Conservation (phyloP, 2,797 vertebrate genomes). For the Chrysocyon brachyurus region DNA sequence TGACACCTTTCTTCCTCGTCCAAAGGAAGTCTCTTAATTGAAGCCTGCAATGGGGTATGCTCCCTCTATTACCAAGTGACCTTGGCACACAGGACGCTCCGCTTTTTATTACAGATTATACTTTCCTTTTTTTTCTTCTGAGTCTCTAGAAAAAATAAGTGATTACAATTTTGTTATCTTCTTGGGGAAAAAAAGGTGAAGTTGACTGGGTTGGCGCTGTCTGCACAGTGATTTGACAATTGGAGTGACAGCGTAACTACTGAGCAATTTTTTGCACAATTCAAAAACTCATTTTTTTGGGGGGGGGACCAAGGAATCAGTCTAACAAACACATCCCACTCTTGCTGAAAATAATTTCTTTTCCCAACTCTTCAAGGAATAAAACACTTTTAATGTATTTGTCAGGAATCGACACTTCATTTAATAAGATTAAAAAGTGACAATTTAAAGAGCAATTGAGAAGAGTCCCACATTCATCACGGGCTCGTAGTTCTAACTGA, state of each 20-base stretch:
- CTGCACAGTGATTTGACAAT: slow-evolving; percentile 40
- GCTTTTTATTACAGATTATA: not conserved
- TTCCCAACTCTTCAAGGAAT: slow-evolving; percentile 78
- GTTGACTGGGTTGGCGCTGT: not conserved
- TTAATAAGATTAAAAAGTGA: slow-evolving; percentile 81
- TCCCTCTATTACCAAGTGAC: not conserved
- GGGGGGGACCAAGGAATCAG: slow-evolving; percentile 22
- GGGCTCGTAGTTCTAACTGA: slow-evolving; percentile 31
- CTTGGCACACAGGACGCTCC: not conserved
- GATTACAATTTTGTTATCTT: slow-evolving; percentile 49
- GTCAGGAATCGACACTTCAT: slow-evolving; percentile 73
- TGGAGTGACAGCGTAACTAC: not conserved
- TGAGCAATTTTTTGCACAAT: slow-evolving; percentile 73
- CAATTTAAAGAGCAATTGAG: slow-evolving; percentile 72
- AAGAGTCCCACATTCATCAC: not conserved
- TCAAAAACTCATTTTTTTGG: slow-evolving; percentile 74
- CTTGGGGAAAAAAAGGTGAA: not conserved
- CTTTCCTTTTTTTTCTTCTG: not conserved
- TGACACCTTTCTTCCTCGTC: slow-evolving; percentile 6
- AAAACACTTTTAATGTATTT: slow-evolving; percentile 80
- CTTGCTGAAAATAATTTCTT: slow-evolving; percentile 74
- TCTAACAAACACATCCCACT: slow-evolving; percentile 73
- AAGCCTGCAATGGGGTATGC: not conserved
- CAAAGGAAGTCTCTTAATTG: slow-evolving; percentile 47
- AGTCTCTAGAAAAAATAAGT: not conserved